A percentile compares a stretch with the other conserved stretches of the same genome.
phyloP scores from a whole-genome alignment of 1,140 invertebrate genomes.

The Ctenoplectra terminalis region DNA sequence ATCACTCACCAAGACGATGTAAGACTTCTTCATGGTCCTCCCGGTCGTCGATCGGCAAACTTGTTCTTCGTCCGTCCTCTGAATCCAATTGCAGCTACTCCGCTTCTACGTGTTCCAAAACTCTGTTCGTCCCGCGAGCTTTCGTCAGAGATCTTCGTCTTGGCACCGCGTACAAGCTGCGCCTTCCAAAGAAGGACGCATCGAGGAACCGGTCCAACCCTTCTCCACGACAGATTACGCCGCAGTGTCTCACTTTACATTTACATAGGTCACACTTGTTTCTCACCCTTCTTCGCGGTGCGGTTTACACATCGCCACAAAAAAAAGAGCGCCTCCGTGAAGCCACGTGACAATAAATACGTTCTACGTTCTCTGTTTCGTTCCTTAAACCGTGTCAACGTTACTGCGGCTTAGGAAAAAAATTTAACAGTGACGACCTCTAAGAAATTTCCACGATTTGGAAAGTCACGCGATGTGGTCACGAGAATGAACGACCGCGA shows the following conservation, averaged over 20 bases:
- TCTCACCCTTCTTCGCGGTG: constrained; percentile 49
- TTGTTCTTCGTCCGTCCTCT: background rate
- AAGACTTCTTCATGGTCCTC: constrained; percentile 60
- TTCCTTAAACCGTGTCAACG: background rate
- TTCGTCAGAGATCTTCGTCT: constrained; percentile 59
- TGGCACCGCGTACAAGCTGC: constrained; percentile 58
- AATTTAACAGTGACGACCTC: background rate
- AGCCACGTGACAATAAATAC: constrained; percentile 38
- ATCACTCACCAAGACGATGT: constrained; percentile 62
- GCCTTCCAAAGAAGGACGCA: constrained; percentile 52
- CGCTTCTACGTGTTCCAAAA: background rate
- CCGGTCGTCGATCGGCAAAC: constrained; percentile 13
- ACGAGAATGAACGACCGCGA: background rate
- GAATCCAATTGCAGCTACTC: background rate
- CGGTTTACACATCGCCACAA: constrained; percentile 48
- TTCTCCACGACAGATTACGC: constrained; percentile 26
- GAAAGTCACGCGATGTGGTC: background rate
- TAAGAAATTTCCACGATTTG: background rate
- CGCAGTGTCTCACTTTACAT: constrained; percentile 45
- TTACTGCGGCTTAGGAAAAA: background rate
- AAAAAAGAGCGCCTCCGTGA: constrained; percentile 49
- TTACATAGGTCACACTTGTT: constrained; percentile 45
- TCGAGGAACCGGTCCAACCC: constrained; percentile 52
- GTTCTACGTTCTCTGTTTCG: background rate
- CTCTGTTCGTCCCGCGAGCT: constrained; percentile 31